Evolutionary conservation across 2,888 invertebrate genomes (phyloP).

Genomic region (Ennomos quercinarius): DNA sequence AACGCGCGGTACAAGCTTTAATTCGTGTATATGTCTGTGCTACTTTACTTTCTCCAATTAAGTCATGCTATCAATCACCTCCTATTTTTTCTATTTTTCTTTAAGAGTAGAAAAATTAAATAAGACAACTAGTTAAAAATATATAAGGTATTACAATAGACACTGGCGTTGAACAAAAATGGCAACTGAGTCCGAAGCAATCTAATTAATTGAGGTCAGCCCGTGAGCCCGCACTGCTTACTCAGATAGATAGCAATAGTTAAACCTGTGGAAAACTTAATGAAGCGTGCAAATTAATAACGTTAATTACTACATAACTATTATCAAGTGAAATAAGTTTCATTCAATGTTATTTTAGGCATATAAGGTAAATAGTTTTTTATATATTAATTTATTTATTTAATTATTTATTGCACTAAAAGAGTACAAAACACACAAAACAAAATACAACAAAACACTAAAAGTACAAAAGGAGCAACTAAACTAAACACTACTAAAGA

Average conservation of each 20-base stretch:
- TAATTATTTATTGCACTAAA: too few species aligned
- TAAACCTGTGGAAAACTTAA: conserved; percentile 32
- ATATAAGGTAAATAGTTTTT: neutral
- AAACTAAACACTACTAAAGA: neutral
- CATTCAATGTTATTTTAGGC: conserved; percentile 1
- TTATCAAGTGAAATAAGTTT: conserved; percentile 4
- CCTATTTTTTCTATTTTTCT: too few species aligned
- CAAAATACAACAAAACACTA: too few species aligned
- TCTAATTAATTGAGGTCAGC: conserved; percentile 35
- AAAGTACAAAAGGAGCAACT: too few species aligned
- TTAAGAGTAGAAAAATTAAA: too few species aligned
- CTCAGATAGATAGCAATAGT: conserved; percentile 34
- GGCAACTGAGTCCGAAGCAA: conserved; percentile 8
- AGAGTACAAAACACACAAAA: too few species aligned
- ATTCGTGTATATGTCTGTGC: too few species aligned
- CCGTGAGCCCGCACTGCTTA: conserved; percentile 38
- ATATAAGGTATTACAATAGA: neutral
- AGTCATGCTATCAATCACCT: too few species aligned
- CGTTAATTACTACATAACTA: conserved; percentile 10
- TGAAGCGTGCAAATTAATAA: conserved; percentile 29
- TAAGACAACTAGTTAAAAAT: too few species aligned
- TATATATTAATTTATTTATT: neutral
- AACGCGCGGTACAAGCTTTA: too few species aligned
- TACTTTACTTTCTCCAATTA: too few species aligned
- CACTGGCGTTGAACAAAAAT: neutral